Conservation (phyloP, 2,888 invertebrate species). For the Calliopum simillimum region DNA sequence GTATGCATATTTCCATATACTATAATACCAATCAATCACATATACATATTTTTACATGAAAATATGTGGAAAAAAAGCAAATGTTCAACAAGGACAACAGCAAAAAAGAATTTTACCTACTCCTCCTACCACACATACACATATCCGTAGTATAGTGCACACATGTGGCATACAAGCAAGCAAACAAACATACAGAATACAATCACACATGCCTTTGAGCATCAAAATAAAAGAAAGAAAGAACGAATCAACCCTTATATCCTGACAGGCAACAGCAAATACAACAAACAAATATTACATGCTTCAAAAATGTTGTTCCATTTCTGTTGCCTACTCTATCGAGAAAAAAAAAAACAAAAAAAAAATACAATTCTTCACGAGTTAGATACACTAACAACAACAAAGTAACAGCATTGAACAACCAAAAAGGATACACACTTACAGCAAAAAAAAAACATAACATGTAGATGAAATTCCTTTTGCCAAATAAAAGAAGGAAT, state of each 20-base stretch:
- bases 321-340: constrained; percentile 46
- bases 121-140: constrained; percentile 16
- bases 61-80: not conserved
- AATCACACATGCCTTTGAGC: constrained; percentile 7
- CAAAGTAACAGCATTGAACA: not conserved
- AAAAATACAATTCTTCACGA: constrained; percentile 4
- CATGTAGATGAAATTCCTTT: constrained; percentile 15
- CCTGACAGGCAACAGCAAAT: constrained; percentile 45
- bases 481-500: constrained; percentile 1
- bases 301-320: constrained; percentile 62
- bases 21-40: constrained; percentile 60
- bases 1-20: not conserved
- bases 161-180: constrained; percentile 42
- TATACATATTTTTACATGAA: constrained; percentile 39
- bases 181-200: constrained; percentile 31
- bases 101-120: constrained; percentile 19
- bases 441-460: constrained; percentile 5
- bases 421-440: constrained; percentile 8
- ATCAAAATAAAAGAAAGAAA: not conserved
- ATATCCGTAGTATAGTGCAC: constrained; percentile 40
- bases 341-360: constrained; percentile 16
- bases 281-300: constrained; percentile 52
- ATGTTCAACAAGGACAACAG: constrained; percentile 25
- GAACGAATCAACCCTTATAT: constrained; percentile 56
- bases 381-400: not conserved